Evolutionary conservation across 53 echinoderm and acorn worm species (phyloP).

Genomic region (Zoroaster sp.): DNA sequence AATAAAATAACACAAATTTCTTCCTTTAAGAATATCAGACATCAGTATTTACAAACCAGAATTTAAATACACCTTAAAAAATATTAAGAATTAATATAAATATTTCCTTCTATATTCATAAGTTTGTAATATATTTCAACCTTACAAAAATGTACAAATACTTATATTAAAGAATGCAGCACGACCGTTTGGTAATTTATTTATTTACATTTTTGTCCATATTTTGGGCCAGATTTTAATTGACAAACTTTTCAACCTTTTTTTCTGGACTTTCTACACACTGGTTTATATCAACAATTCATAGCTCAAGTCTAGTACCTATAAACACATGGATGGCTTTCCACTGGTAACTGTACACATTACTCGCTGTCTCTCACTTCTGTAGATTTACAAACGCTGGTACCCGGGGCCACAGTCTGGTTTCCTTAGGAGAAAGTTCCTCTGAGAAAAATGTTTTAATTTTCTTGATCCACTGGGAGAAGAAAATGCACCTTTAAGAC

Average conservation of each 20-base stretch:
- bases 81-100: conserved; percentile 39
- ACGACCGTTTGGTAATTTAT: neutral
- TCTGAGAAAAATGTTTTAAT: too few species aligned
- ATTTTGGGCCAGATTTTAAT: neutral
- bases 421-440: too few species aligned
- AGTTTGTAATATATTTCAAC: conserved; percentile 33
- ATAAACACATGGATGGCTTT: neutral
- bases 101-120: neutral
- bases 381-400: neutral
- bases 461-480: too few species aligned
- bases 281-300: too few species aligned
- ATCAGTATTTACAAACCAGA: conserved; percentile 1
- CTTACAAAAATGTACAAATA: conserved; percentile 64
- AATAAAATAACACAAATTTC: neutral
- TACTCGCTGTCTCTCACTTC: neutral
- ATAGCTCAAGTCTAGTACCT: neutral
- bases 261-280: neutral
- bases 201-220: neutral
- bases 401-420: neutral
- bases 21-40: conserved; percentile 5
- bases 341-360: neutral
- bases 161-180: conserved; percentile 47
- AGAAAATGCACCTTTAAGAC: too few species aligned
- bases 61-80: conserved; percentile 32
- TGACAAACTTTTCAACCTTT: neutral